Evolutionary conservation across 2,797 vertebrate genomes (phyloP).

Genomic region (Leucoraja ocellata): DNA sequence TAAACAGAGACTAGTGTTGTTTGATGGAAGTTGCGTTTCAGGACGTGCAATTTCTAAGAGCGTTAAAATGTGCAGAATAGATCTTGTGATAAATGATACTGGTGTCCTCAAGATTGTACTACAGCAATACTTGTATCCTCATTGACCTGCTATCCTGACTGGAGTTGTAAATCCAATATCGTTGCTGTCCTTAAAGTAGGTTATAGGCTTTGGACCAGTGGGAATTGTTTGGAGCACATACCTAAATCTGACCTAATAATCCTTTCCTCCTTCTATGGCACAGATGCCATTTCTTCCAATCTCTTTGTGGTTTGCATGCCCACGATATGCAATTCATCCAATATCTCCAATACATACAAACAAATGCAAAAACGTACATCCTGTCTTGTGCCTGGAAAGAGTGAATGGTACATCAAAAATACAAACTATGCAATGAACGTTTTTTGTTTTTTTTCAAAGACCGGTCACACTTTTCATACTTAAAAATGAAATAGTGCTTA

Average conservation of each 20-base stretch:
- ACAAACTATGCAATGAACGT: slow-evolving; percentile 27
- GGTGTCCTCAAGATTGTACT: slow-evolving; percentile 5
- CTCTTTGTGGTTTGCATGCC: background rate
- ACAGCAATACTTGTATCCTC: background rate
- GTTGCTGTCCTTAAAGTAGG: background rate
- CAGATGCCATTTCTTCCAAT: background rate
- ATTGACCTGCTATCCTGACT: slow-evolving; percentile 14
- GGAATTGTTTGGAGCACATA: slow-evolving; percentile 10
- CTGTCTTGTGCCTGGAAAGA: background rate
- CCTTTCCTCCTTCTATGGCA: background rate
- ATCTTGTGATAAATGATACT: slow-evolving; percentile 17
- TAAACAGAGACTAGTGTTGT: slow-evolving; percentile 10
- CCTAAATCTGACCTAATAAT: background rate
- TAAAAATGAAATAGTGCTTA: background rate
- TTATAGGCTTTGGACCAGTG: slow-evolving; percentile 22
- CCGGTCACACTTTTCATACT: background rate
- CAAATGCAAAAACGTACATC: slow-evolving; percentile 2
- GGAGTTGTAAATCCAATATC: background rate
- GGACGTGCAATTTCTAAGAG: background rate
- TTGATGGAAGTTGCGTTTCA: slow-evolving; percentile 18
- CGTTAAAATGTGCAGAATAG: slow-evolving; percentile 6
- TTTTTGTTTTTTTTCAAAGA: background rate
- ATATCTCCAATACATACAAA: background rate
- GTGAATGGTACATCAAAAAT: background rate
- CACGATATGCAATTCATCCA: background rate